A percentile compares a stretch with the other conserved stretches of the same genome.
These are phyloP conservation scores for Andrena minutula DNA, from an alignment of 2,888 invertebrate species.

Conservation along the genomic window DNA sequence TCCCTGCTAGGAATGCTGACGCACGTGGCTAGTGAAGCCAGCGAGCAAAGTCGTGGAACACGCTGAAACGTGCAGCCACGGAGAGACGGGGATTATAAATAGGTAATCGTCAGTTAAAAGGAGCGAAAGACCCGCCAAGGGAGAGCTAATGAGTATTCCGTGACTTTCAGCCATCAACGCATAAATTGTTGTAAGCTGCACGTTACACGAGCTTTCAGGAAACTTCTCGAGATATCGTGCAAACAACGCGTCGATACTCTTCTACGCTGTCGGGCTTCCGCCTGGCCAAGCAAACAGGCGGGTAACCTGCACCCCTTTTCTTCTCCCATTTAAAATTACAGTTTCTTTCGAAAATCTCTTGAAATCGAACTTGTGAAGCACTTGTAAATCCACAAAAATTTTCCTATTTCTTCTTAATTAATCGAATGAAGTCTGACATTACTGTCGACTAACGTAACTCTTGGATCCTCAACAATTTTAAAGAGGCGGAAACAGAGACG, in stretches of 20 bases:
- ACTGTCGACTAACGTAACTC: background rate
- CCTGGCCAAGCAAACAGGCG: background rate
- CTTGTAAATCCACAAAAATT: too few species aligned
- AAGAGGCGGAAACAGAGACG: too few species aligned
- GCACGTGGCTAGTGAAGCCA: conserved; percentile 9
- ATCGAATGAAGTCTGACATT: background rate
- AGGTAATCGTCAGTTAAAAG: conserved; percentile 51
- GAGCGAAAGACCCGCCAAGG: conserved; percentile 38
- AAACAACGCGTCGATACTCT: conserved; percentile 31
- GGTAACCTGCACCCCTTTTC: background rate
- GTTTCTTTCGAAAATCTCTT: background rate
- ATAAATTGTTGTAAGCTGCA: conserved; percentile 41
- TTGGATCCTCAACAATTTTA: too few species aligned
- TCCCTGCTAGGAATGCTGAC: conserved; percentile 28
- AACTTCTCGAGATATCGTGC: conserved; percentile 28
- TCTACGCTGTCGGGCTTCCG: conserved; percentile 1
- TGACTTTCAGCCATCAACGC: conserved; percentile 53
- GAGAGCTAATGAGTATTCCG: conserved; percentile 53
- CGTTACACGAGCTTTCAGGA: conserved; percentile 22
- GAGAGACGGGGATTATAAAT: conserved; percentile 50
- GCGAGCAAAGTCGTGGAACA: conserved; percentile 14
- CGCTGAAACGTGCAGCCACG: background rate
- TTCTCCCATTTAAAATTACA: background rate
- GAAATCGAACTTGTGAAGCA: too few species aligned
- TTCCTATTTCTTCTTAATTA: too few species aligned